Evolutionary conservation across 2,797 vertebrate genomes (phyloP), one percentile per base, ranked within the genome.

Genomic region (Poecilia gillii): DNA sequence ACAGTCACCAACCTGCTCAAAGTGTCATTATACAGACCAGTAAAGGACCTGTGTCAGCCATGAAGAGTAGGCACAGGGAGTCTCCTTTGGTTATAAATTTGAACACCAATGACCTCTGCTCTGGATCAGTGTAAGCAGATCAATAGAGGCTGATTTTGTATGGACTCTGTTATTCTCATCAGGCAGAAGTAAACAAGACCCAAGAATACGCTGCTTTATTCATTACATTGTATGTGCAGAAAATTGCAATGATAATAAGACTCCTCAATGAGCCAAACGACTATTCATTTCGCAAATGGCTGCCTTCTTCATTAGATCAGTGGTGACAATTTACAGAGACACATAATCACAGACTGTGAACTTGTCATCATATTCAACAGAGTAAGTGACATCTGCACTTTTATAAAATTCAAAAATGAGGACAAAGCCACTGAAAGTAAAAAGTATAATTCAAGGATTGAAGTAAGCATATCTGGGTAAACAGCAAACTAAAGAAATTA

Each of bases 21-120:
- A 90, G 83, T 75, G 72, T 90, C 88, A 92, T 95, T 91, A 94
- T 87, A 87, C 85, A 81, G 84, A 82, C 75, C 81, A 79, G 85
- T 84, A 84, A 90, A 90, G 72, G 76, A 83, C 84, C 59, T 82
- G 88, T 89, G 85, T 88, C 89, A 77, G 77, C 78, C 85, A 79
- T 59, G 81, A 81, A 82, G 81, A 84, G 71, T 66, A 77, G 62
- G 72, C 76, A 47, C 78, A 82, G 89, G 76, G 84, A 87, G 83
- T 86, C 70, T 14, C 71, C 46, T 14, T 66, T 23, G 72, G 80
- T 83, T 57, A 84, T 91, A 88, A 81, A 92, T 93, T 47, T 74
- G 2, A 89, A 79, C 73, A 81, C 81, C 80, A 79, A 84, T 85
- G 77, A 83, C 80, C 80, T 89, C n/a, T 73, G 77, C 87, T 85